These are phyloP conservation scores for Erpobdella octoculata DNA, from an alignment of 2,888 invertebrate species.

Conservation along the genomic window DNA sequence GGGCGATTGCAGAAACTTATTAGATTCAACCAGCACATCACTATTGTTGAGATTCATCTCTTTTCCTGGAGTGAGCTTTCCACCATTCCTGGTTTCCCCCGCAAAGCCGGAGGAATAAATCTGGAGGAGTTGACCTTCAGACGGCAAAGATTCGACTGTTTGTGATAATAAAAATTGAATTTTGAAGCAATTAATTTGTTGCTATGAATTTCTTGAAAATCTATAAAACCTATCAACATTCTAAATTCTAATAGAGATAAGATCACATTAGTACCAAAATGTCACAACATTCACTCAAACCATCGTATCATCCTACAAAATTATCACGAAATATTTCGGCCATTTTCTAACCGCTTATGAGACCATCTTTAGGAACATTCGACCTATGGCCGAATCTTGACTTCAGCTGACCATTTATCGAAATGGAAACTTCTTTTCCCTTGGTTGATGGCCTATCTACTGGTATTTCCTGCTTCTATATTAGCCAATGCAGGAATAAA, in stretches of 20 bases:
- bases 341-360: too few relatives aligned
- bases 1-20: neutral
- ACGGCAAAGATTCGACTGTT: neutral
- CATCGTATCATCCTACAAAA: too few relatives aligned
- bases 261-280: too few relatives aligned
- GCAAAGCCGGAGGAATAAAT: neutral
- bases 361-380: too few relatives aligned
- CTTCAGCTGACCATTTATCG: neutral
- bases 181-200: too few relatives aligned
- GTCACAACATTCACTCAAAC: too few relatives aligned
- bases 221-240: too few relatives aligned
- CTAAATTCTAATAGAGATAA: too few relatives aligned
- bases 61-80: neutral
- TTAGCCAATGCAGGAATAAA: too few relatives aligned
- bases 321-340: too few relatives aligned
- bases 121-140: neutral
- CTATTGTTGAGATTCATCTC: neutral
- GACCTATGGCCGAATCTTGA: neutral
- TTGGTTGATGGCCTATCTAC: constrained; percentile 22
- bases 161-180: too few relatives aligned
- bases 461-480: neutral
- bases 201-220: too few relatives aligned
- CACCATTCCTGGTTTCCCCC: neutral
- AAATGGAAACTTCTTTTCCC: constrained; percentile 33
- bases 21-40: neutral